A percentile compares a stretch with the other conserved stretches of the same genome.
phyloP scores from a whole-genome alignment of 2,797 vertebrate species.

The Valencia hispanica region DNA sequence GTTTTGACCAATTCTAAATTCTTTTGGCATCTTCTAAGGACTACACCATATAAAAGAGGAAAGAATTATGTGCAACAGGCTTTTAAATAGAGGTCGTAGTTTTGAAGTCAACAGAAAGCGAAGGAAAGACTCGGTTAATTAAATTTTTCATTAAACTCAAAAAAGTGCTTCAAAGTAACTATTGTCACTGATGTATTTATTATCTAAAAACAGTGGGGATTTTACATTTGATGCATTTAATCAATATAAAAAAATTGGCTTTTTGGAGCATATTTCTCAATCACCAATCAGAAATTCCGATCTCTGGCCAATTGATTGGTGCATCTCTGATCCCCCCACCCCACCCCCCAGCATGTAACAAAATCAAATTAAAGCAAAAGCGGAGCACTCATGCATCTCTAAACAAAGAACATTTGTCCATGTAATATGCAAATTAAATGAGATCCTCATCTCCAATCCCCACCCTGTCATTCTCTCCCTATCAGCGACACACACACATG shows the following conservation, averaged over 20 bases:
- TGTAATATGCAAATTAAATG: slow-evolving; percentile 42
- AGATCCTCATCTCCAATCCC: slow-evolving; percentile 32
- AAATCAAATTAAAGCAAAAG: slow-evolving; percentile 22
- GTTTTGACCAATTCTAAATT: not conserved
- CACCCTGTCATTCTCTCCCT: slow-evolving; percentile 26
- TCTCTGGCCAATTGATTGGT: not conserved
- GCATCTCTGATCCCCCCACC: not conserved
- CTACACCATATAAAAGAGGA: not conserved
- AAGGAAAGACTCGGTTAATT: not conserved
- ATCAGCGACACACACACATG: slow-evolving; percentile 32
- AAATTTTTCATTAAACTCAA: not conserved
- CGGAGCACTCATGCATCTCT: slow-evolving; percentile 23
- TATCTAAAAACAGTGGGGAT: not conserved
- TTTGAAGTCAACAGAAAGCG: not conserved
- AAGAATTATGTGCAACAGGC: not conserved
- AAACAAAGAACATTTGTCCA: slow-evolving; percentile 34
- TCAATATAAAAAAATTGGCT: not conserved
- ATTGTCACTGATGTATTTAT: not conserved
- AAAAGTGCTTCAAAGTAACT: not conserved
- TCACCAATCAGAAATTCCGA: not conserved
- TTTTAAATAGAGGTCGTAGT: not conserved
- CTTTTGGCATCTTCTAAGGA: not conserved
- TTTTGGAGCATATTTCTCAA: not conserved
- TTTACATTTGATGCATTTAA: not conserved
- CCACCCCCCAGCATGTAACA: not conserved